These are phyloP conservation scores for Peromyscus polionotus DNA, from an alignment of 2,113 vertebrate genomes.

Conservation along the genomic window DNA sequence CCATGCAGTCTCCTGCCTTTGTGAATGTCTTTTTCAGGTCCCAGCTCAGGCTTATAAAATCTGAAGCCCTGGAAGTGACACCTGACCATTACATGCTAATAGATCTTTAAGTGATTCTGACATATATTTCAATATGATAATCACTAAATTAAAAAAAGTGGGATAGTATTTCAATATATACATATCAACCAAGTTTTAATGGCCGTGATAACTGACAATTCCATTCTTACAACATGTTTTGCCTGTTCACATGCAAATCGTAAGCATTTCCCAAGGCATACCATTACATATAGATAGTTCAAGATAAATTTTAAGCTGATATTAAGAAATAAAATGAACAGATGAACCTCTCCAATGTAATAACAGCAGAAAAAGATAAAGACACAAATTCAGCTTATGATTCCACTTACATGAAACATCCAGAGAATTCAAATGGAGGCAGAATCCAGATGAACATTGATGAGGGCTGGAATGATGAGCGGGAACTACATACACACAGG, in stretches of 20 bases:
- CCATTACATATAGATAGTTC: background rate
- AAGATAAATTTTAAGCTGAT: slow-evolving; percentile 19
- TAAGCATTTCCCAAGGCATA: background rate
- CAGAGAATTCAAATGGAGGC: background rate
- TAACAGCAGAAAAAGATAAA: slow-evolving; percentile 1
- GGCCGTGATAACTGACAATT: background rate
- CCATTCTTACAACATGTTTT: background rate
- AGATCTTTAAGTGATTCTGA: background rate
- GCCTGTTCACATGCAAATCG: background rate
- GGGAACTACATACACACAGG: background rate
- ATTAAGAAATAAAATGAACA: background rate
- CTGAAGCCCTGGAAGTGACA: background rate
- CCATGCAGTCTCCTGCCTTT: background rate
- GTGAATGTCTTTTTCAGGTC: background rate
- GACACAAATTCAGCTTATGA: background rate
- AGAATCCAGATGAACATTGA: no score
- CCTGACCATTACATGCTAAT: background rate
- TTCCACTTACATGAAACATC: background rate
- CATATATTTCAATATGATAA: background rate
- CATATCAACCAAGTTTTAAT: background rate
- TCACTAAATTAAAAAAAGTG: no score
- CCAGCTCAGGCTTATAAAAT: background rate
- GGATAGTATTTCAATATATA: background rate
- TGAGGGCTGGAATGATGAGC: background rate
- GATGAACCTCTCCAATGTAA: background rate